Conservation (phyloP, 2,797 vertebrate genomes). For the Chanos chanos region DNA sequence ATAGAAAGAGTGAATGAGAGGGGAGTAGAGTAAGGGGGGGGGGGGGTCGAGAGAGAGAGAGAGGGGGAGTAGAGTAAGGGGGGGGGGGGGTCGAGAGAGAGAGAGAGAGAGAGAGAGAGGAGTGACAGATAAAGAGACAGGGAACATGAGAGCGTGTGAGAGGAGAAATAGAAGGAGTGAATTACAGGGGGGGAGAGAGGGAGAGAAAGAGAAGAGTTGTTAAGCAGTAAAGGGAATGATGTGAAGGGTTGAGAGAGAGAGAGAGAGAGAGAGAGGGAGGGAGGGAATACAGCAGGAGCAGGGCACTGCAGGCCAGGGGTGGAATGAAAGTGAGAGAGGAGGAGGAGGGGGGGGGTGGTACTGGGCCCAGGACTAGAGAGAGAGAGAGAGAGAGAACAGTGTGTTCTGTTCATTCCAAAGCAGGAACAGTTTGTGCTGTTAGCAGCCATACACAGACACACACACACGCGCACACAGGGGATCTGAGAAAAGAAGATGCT, state of each 20-base stretch:
- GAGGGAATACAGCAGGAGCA: conserved; percentile 12
- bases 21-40: not conserved
- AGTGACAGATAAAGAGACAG: conserved; percentile 24
- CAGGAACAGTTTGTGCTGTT: conserved; percentile 57
- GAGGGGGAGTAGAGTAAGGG: conserved; percentile 27
- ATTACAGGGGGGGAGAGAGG: not conserved
- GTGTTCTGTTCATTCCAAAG: conserved; percentile 48
- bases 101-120: conserved; percentile 3
- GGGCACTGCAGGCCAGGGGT: conserved; percentile 29
- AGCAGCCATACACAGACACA: conserved; percentile 15
- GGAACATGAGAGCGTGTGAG: conserved; percentile 6
- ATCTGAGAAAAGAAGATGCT: conserved; percentile 19
- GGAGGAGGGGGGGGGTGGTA: conserved; percentile 20
- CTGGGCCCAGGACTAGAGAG: conserved; percentile 13
- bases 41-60: not conserved
- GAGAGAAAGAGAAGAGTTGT: not conserved
- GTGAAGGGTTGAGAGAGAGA: not conserved
- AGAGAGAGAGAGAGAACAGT: conserved; percentile 41
- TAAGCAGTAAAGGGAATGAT: not conserved
- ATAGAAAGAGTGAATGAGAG: not conserved
- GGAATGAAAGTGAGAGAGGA: conserved; percentile 6
- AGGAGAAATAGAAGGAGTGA: conserved; percentile 38
- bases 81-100: conserved; percentile 18
- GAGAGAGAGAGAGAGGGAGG: not conserved
- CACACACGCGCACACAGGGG: conserved; percentile 1